Conservation (phyloP, 2,113 vertebrate genomes). For the Corynorhinus townsendii region DNA sequence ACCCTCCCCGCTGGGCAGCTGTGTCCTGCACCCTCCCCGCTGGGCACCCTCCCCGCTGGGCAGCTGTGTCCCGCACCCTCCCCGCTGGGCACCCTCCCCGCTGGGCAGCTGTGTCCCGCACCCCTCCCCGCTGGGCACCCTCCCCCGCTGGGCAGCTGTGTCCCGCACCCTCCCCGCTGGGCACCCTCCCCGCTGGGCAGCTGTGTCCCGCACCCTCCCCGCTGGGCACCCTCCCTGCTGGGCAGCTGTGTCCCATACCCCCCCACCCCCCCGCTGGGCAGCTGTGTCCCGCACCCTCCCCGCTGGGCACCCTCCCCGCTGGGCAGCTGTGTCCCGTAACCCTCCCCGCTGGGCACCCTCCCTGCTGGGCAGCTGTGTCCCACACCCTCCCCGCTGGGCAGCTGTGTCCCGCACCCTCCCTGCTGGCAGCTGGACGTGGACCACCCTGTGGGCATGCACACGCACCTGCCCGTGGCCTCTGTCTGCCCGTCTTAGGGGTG, state of each 20-base stretch:
- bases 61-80: neutral
- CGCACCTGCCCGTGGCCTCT: neutral
- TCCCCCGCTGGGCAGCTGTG: no score
- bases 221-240: neutral
- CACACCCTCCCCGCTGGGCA: no score
- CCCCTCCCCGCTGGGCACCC: neutral
- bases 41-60: no score
- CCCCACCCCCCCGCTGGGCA: no score
- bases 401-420: neutral
- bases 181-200: no score
- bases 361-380: neutral
- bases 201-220: neutral
- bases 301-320: neutral
- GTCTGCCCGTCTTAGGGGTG: neutral
- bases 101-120: neutral
- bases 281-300: neutral
- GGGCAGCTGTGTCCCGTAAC: neutral
- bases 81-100: no score
- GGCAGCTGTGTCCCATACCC: neutral
- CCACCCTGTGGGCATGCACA: neutral
- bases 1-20: neutral
- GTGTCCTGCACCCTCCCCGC: neutral
- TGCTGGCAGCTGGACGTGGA: neutral
- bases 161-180: neutral
- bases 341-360: no score